Evolutionary conservation across 2,113 vertebrate genomes (phyloP).

Genomic region (Petroica traversi): DNA sequence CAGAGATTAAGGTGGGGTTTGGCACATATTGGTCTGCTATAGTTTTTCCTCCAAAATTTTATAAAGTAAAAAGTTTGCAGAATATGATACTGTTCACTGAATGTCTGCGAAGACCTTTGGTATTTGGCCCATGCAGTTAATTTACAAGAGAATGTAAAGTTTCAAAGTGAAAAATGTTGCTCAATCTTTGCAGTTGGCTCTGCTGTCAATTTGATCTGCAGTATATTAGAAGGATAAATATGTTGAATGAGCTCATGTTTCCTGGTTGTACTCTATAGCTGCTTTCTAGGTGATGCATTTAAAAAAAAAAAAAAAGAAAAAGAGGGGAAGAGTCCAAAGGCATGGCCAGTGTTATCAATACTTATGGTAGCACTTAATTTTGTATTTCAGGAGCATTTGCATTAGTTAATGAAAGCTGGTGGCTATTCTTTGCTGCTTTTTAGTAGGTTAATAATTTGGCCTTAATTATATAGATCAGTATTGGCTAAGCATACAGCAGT

Average conservation of each 20-base stretch:
- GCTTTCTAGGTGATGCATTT: not conserved
- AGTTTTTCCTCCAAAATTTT: not conserved
- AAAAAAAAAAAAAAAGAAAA: not conserved
- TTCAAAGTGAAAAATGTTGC: not conserved
- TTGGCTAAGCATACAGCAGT: not conserved
- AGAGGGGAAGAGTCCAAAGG: not conserved
- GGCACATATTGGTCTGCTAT: not conserved
- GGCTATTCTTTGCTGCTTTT: not conserved
- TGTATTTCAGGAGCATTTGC: not conserved
- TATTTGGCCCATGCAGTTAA: accelerated
- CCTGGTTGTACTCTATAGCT: not conserved
- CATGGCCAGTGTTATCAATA: not conserved
- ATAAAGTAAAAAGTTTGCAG: not conserved
- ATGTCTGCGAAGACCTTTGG: not conserved
- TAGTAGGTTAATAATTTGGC: not conserved
- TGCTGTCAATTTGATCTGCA: not conserved
- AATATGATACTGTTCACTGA: not conserved
- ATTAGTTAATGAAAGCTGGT: not conserved
- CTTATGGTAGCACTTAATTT: not conserved
- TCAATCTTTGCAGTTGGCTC: not conserved
- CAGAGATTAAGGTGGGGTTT: not conserved
- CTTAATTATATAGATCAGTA: not conserved
- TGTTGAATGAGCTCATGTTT: not conserved
- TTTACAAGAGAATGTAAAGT: not conserved
- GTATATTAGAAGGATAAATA: not conserved